Evolutionary conservation across 2,113 vertebrate genomes (phyloP).

Genomic region (Casuarius casuarius): DNA sequence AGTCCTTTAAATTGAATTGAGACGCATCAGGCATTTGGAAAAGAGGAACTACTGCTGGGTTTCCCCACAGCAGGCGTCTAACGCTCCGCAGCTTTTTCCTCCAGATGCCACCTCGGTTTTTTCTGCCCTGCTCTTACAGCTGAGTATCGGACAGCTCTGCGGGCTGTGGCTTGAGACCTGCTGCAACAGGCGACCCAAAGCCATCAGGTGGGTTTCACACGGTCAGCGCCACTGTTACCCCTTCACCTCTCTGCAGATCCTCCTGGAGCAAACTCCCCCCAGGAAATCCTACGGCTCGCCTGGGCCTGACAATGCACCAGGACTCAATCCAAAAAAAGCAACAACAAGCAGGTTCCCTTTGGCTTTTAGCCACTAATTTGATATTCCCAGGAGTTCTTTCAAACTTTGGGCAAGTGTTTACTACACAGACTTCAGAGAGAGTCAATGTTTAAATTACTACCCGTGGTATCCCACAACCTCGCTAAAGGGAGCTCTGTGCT

Average conservation of each 20-base stretch:
- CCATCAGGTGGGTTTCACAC: neutral
- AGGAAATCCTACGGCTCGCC: neutral
- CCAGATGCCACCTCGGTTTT: neutral
- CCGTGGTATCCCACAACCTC: neutral
- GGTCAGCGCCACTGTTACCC: neutral
- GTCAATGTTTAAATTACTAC: neutral
- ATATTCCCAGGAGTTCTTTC: neutral
- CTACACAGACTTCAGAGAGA: neutral
- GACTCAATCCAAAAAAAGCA: neutral
- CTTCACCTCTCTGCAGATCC: neutral
- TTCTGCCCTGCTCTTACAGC: neutral
- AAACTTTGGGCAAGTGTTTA: neutral
- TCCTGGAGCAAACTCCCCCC: neutral
- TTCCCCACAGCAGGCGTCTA: neutral
- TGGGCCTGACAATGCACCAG: neutral
- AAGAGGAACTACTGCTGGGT: neutral
- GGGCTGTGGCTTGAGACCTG: neutral
- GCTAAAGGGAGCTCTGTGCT: too few species aligned
- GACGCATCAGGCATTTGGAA: neutral
- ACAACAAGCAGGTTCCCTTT: neutral
- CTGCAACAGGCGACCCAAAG: neutral
- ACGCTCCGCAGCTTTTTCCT: neutral
- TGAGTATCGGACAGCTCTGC: neutral
- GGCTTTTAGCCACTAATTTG: neutral
- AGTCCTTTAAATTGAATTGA: neutral